Evolutionary conservation across 1,140 invertebrate genomes (phyloP).

Genomic region (Homalodisca vitripennis): DNA sequence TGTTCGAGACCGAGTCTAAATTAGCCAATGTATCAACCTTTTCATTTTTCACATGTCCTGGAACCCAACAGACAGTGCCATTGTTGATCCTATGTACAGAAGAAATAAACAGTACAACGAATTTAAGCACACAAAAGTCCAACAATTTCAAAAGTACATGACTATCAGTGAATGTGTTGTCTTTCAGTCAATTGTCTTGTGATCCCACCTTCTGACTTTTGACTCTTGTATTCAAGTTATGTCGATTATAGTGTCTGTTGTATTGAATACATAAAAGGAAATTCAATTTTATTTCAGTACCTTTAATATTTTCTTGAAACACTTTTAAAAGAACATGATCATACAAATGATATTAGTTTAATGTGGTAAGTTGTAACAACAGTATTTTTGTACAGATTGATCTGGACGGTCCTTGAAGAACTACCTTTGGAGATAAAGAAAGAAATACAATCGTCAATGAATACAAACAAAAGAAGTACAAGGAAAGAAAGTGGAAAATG

Average conservation of each 20-base stretch:
- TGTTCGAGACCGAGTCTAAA: too few species aligned
- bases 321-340: not conserved
- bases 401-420: slow-evolving; percentile 44
- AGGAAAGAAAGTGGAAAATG: not conserved
- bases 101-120: too few species aligned
- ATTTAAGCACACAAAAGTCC: too few species aligned
- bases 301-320: not conserved
- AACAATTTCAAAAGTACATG: too few species aligned
- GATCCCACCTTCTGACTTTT: not conserved
- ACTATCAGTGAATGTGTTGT: too few species aligned
- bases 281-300: not conserved
- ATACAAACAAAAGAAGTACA: not conserved
- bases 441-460: not conserved
- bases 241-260: not conserved
- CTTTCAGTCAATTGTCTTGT: too few species aligned
- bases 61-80: too few species aligned
- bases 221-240: not conserved
- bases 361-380: not conserved
- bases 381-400: not conserved
- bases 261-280: not conserved
- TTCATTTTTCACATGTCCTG: too few species aligned
- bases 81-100: too few species aligned
- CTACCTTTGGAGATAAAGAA: slow-evolving; percentile 41
- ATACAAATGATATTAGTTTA: not conserved
- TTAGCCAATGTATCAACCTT: too few species aligned